Base-by-base conservation (phyloP, 92 coral and sea anemone genomes). In the Porites lobata region DNA sequence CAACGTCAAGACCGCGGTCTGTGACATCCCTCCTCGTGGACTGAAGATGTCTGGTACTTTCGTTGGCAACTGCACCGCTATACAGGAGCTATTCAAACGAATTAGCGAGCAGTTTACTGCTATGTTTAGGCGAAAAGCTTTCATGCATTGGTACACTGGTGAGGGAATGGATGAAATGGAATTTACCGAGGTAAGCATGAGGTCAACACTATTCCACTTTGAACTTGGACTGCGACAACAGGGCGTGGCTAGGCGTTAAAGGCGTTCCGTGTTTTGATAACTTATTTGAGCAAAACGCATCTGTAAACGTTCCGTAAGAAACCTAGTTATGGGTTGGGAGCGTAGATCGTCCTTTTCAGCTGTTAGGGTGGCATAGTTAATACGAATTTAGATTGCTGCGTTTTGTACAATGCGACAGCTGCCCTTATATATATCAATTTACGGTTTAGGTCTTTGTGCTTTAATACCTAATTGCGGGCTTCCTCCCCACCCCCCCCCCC, bases 121-220 rank as follows among this genome's bases (percentile, higher is more conserved):
- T 82, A 95, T 95, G 98, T 95, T 93, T 93, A 93, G 96, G 90
- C 73, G 98, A 43, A 95, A 95, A 88, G 98, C 98, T 89, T 95
- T 95, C 96, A 80, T 95, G 75, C 98, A 95, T 91, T 95, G 96
- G 98, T 95, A 95, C 89, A 95, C 98, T 89, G 98, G 98, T 22
- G 98, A 95, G 94, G 98, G 96, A 67, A 95, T 95, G 98, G 98
- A 95, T 57, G 98, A 95, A 80, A 95, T 95, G 98, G 98, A 95
- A 76, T 95, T 95, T 89, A 95, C 96, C 83, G 98, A 95, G 96
- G 98, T 95, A 74, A 87, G 54, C 2, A 26, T 18, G 8, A 5
- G 8, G 17, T 62, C n/a, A 62, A 3, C 1, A 2, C 8, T 15
- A 0, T 15, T 62, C 8, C 24, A 62, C 20, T 3, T 1, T n/a